Percentiles rank a stretch among this genome's conserved stretches.
Evolutionary conservation across 2,888 invertebrate genomes (phyloP).

Genomic region (Malachius bipustulatus): DNA sequence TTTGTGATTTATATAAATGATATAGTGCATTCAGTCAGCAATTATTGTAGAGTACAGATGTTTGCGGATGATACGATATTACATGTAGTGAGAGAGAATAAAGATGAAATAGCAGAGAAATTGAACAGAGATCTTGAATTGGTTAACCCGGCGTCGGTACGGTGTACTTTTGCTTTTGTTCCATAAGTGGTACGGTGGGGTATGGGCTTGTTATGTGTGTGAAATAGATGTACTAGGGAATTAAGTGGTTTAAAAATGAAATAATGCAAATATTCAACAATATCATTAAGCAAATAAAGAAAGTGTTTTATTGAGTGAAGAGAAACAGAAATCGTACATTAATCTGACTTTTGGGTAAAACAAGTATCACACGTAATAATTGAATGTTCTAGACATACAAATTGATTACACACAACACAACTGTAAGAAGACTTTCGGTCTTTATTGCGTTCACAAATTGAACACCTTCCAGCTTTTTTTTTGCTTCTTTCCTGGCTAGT

Average conservation of each 20-base stretch:
- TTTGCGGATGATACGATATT: no score
- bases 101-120: no score
- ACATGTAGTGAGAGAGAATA: no score
- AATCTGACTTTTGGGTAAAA: no score
- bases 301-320: not conserved
- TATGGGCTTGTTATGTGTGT: not conserved
- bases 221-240: not conserved
- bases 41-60: no score
- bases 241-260: not conserved
- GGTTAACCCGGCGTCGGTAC: constrained; percentile 2
- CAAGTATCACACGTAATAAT: not conserved
- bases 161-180: not conserved
- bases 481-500: constrained; percentile 2
- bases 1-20: no score
- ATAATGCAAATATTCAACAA: no score
- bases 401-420: constrained; percentile 1
- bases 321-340: not conserved
- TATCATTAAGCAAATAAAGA: not conserved
- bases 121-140: no score
- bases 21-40: no score
- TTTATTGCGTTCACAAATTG: constrained; percentile 1
- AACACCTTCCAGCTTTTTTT: not conserved
- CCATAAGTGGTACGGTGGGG: not conserved
- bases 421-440: not conserved
- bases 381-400: constrained; percentile 3